phyloP scores from a whole-genome alignment of 2,797 vertebrate species.

The Poecilia gillii region DNA sequence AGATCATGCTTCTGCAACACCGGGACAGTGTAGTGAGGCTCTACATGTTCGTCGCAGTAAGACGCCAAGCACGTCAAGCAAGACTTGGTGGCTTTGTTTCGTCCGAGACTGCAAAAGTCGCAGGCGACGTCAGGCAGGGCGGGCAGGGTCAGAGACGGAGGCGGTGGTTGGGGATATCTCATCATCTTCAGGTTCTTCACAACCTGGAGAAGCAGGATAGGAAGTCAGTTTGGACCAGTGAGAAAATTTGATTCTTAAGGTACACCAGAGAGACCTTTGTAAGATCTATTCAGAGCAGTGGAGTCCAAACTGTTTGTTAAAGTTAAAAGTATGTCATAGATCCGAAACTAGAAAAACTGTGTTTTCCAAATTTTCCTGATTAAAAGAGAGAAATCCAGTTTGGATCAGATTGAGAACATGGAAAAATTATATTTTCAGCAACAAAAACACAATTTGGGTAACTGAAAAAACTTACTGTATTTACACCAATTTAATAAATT shows the following conservation, averaged over 20 bases:
- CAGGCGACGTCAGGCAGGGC: slow-evolving; percentile 1
- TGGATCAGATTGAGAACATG: not conserved
- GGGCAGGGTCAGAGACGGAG: not conserved
- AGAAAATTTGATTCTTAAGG: not conserved
- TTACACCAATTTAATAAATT: not conserved
- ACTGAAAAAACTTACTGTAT: not conserved
- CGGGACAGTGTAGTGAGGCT: slow-evolving; percentile 18
- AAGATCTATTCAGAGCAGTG: not conserved
- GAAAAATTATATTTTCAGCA: not conserved
- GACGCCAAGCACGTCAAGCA: slow-evolving; percentile 37
- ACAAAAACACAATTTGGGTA: not conserved
- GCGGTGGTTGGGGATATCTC: not conserved
- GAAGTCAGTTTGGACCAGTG: not conserved
- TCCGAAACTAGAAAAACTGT: not conserved
- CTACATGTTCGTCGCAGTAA: slow-evolving; percentile 25
- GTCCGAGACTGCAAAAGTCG: slow-evolving; percentile 24
- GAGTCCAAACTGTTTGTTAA: not conserved
- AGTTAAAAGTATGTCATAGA: no score
- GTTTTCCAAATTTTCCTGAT: not conserved
- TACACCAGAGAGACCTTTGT: not conserved
- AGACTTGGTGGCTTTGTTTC: slow-evolving; percentile 24
- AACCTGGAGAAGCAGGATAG: slow-evolving; percentile 9
- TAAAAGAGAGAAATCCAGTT: not conserved
- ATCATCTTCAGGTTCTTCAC: slow-evolving; percentile 21
- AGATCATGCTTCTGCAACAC: slow-evolving; percentile 39